Evolutionary conservation across 2,113 vertebrate genomes (phyloP).

Genomic region (Dipodomys ordii): DNA sequence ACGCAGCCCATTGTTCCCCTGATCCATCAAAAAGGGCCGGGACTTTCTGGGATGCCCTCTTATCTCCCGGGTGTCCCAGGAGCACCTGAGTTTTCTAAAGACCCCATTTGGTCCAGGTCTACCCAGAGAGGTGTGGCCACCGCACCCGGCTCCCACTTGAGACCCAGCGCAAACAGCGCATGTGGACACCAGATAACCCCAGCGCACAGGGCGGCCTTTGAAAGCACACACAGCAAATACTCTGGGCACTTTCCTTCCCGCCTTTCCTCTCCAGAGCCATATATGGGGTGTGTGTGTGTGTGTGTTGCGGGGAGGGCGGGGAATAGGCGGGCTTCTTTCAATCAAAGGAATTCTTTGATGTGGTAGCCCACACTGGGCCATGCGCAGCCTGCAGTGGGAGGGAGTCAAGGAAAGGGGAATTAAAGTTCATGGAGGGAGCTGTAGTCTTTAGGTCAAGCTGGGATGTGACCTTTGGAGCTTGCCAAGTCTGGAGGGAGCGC

Average conservation of each 20-base stretch:
- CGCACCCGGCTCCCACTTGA: slow-evolving; percentile 67
- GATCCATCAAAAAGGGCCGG: slow-evolving; percentile 9
- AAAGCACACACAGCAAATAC: slow-evolving; percentile 81
- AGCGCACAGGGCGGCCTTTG: slow-evolving; percentile 82
- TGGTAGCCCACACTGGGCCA: slow-evolving; percentile 51
- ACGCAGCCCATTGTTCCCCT: background rate
- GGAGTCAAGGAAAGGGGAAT: slow-evolving; percentile 67
- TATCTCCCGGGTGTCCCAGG: slow-evolving; percentile 69
- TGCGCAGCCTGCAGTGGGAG: slow-evolving; percentile 69
- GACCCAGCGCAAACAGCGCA: slow-evolving; percentile 80
- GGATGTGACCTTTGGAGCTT: slow-evolving; percentile 80
- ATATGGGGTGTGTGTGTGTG: too few species aligned
- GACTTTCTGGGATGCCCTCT: slow-evolving; percentile 60
- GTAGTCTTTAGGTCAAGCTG: slow-evolving; percentile 71
- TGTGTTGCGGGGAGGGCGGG: background rate
- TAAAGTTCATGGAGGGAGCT: slow-evolving; percentile 75
- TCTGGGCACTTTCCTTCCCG: slow-evolving; percentile 45
- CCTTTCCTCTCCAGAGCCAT: slow-evolving; percentile 60
- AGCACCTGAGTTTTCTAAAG: slow-evolving; percentile 51
- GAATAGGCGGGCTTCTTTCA: slow-evolving; percentile 72
- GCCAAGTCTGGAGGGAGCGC: slow-evolving; percentile 80
- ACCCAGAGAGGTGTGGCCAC: slow-evolving; percentile 65
- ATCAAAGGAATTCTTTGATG: slow-evolving; percentile 85
- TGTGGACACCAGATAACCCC: slow-evolving; percentile 83
- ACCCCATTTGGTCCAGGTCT: slow-evolving; percentile 60